Evolutionary conservation across 2,888 invertebrate species (phyloP).

Genomic region (Chrysina gloriosa): DNA sequence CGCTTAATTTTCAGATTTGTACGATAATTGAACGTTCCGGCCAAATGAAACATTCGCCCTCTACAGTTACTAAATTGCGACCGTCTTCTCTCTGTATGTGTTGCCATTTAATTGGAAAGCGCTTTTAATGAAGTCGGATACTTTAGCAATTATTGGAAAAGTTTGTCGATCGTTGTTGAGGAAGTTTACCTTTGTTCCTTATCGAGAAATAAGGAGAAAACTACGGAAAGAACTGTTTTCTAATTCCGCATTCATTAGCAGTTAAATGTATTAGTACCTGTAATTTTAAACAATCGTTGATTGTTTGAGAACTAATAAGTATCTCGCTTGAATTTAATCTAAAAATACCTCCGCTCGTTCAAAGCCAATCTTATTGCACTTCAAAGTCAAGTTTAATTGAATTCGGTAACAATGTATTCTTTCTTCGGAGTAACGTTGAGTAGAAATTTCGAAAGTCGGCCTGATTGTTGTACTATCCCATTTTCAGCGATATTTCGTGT

Average conservation of each 20-base stretch:
- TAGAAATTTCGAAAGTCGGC: too few species aligned
- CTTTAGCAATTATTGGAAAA: constrained; percentile 36
- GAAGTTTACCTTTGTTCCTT: constrained; percentile 28
- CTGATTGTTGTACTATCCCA: too few species aligned
- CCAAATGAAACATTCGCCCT: constrained; percentile 12
- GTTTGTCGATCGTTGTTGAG: constrained; percentile 5
- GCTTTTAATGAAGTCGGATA: constrained; percentile 30
- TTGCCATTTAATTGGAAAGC: constrained; percentile 28
- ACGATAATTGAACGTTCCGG: not conserved
- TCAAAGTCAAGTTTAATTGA: too few species aligned
- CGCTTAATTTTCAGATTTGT: constrained; percentile 4
- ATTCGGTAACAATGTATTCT: too few species aligned
- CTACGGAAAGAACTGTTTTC: constrained; percentile 11
- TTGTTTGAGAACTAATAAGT: too few species aligned
- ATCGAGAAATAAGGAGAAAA: constrained; percentile 1
- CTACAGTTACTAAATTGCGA: constrained; percentile 5
- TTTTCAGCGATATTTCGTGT: too few species aligned
- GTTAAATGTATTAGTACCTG: constrained; percentile 1
- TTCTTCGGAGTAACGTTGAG: too few species aligned
- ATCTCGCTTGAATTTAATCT: too few species aligned
- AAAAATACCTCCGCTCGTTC: too few species aligned
- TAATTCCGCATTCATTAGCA: constrained; percentile 24
- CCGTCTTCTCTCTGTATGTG: constrained; percentile 9
- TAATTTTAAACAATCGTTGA: not conserved
- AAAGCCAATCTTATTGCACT: too few species aligned